Conservation (phyloP, 2,888 invertebrate species). For the Pecten maximus region DNA sequence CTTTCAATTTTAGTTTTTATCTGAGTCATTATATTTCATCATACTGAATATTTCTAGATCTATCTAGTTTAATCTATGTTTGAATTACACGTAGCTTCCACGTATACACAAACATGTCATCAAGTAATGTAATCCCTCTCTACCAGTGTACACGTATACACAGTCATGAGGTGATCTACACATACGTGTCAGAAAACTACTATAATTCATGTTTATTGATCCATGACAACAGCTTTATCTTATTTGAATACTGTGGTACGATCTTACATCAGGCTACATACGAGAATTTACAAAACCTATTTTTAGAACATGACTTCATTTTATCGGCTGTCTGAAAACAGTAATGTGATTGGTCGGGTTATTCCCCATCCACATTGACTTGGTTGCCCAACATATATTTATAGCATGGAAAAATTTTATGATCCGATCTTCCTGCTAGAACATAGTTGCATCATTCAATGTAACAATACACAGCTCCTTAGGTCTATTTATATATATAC, state of each 20-base stretch:
- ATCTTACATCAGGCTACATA: background rate
- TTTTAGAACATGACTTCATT: conserved; percentile 24
- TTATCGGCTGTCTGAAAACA: background rate
- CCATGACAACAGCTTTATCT: background rate
- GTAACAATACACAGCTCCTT: background rate
- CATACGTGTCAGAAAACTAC: background rate
- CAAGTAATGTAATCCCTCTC: background rate
- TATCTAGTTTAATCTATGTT: background rate
- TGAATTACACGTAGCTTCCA: background rate
- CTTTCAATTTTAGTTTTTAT: background rate
- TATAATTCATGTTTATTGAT: background rate
- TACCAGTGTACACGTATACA: background rate
- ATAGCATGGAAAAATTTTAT: background rate
- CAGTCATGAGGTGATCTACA: background rate
- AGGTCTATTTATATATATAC: background rate
- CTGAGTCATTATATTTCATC: background rate
- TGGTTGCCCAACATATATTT: background rate
- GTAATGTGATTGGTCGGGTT: background rate
- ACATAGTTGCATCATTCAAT: background rate
- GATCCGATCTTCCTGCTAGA: background rate
- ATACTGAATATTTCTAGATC: background rate
- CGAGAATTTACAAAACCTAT: background rate
- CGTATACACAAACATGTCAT: conserved; percentile 5
- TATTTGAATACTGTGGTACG: background rate
- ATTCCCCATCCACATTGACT: background rate